Conservation (phyloP, 2,113 vertebrate species). For the Callospermophilus lateralis region DNA sequence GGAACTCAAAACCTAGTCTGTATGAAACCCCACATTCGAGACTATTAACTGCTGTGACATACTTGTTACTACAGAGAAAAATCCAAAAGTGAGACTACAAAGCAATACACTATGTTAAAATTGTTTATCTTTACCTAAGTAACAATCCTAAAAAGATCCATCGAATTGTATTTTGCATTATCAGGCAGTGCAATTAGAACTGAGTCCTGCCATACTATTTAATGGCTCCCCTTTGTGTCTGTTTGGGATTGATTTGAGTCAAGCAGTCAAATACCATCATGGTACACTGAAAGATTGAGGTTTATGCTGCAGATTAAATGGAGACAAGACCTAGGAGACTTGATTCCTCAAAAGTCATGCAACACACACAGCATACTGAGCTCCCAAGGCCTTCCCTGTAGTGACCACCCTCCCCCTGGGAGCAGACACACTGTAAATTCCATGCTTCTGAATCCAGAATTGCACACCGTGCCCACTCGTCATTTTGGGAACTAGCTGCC, state of each 20-base stretch:
- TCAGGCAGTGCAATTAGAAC: neutral
- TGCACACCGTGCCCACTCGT: neutral
- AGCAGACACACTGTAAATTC: neutral
- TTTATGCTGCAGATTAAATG: neutral
- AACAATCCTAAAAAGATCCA: slow-evolving; percentile 37
- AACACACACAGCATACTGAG: neutral
- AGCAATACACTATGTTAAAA: neutral
- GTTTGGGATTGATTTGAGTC: neutral
- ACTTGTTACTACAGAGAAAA: neutral
- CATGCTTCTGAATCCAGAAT: neutral
- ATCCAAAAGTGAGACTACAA: neutral
- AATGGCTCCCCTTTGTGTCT: neutral
- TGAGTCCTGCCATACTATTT: neutral
- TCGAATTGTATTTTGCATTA: neutral
- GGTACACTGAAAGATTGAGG: neutral
- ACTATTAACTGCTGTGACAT: neutral
- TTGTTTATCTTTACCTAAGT: neutral
- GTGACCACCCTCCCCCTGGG: neutral
- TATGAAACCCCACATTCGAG: neutral
- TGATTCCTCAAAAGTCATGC: neutral
- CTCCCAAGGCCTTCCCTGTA: neutral
- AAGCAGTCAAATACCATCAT: neutral
- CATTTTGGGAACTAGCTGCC: neutral
- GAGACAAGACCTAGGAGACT: neutral
- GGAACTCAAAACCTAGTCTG: neutral